Base-by-base conservation (phyloP, 2,888 invertebrate species). In the Nomada fabriciana region DNA sequence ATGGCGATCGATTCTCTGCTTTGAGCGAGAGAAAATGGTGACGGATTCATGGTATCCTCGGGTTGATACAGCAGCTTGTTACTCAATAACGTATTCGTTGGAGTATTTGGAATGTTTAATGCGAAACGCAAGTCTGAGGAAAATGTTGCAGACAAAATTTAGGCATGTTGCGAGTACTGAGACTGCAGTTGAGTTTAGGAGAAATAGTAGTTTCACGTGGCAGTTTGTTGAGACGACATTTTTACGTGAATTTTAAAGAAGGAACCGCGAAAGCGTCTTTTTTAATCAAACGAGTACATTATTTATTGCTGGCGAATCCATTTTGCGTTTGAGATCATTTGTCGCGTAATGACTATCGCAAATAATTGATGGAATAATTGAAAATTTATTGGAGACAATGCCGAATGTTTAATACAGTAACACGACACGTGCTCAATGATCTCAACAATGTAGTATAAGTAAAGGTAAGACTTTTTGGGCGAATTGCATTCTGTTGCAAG, bases 401-500 rank as follows among this genome's bases (percentile, higher is more conserved):
- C 23, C 20, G 57, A 59, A 13, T 23, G 20, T 50, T 18, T 20
- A 29, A 23, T 25, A 29, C 47, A 59, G 53, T 18, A 59, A 53
- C 52, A 20, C 36, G n/a, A 75, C 57, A 55, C 25, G 36, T 86
- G 81, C 76, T 76, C 76, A 75, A 78, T 72, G 71, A 84, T 61
- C 68, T 73, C 57, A 73, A 61, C 11, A 43, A 68, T 59, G 47
- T 75, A 68, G 29, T 68, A 52, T 71, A 73, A 72, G 36, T 29
- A 63, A 53, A 63, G 43, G n/a, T 72, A 57, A 70, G 10, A 20
- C 20, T 13, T 20, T 77, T 9, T 71, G 70, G 29, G 47, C 61
- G 89, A 89, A 92, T 91, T 91, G 90, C 91, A 89, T 91, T 92
- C 89, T 89, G 84, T 91, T 91, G 88, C 73, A 89, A 90, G 92